Evolutionary conservation across 2,113 vertebrate species (phyloP).

Genomic region (Thymallus thymallus): DNA sequence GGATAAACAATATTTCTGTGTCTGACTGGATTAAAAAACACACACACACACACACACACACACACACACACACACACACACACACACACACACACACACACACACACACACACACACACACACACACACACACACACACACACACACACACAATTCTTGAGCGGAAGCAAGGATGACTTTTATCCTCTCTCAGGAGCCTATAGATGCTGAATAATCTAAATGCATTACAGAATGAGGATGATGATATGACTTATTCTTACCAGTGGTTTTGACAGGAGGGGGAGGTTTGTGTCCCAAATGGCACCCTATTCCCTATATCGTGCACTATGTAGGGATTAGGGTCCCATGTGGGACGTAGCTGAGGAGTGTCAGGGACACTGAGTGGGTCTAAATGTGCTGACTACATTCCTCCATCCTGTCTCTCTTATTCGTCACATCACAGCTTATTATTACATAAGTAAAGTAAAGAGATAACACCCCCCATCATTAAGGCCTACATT

Average conservation of each 20-base stretch:
- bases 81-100: no score
- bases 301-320: no score
- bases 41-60: no score
- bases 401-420: neutral
- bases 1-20: no score
- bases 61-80: no score
- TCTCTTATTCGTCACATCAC: neutral
- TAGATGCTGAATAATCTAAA: neutral
- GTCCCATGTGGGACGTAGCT: no score
- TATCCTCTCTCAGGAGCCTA: neutral
- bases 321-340: no score
- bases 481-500: no score
- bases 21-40: neutral
- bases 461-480: no score
- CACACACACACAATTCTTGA: neutral
- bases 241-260: neutral
- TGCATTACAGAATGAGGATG: neutral
- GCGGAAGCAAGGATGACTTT: neutral
- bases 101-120: constrained; percentile 8
- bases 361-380: neutral
- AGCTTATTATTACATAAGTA: neutral
- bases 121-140: no score
- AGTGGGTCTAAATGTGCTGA: neutral
- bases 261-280: neutral
- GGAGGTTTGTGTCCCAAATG: no score